Evolutionary conservation across 2,113 vertebrate species (phyloP).

Genomic region (Numida meleagris): DNA sequence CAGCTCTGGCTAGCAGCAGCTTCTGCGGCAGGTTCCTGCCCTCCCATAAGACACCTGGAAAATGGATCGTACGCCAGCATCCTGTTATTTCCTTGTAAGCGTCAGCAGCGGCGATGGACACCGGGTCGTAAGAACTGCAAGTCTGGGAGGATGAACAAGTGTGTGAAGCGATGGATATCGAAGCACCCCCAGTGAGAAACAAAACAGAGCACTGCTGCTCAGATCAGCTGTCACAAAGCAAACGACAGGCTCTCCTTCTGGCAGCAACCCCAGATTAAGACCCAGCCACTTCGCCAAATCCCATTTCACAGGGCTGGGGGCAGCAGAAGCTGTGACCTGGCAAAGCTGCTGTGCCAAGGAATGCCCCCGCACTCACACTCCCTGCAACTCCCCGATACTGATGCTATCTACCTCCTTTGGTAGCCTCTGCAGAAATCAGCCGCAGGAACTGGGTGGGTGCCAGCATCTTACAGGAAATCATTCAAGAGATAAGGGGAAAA

Average conservation of each 20-base stretch:
- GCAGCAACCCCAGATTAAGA: not conserved
- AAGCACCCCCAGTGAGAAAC: not conserved
- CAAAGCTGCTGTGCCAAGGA: not conserved
- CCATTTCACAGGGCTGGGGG: rapidly evolving
- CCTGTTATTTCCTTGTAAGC: not conserved
- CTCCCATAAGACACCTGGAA: not conserved
- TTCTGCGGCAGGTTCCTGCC: not conserved
- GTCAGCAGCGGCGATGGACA: not conserved
- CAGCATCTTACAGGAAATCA: not conserved
- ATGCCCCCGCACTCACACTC: rapidly evolving
- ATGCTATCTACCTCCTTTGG: not conserved
- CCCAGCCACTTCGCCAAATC: not conserved
- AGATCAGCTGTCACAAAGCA: not conserved
- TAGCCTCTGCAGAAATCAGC: too few relatives aligned
- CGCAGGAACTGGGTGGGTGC: not conserved
- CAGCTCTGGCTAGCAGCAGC: not conserved
- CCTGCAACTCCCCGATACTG: rapidly evolving
- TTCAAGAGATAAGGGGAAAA: not conserved
- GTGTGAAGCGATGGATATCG: rapidly evolving
- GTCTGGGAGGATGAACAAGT: not conserved
- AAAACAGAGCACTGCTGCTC: not conserved
- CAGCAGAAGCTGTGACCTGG: not conserved
- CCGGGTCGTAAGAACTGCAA: not conserved
- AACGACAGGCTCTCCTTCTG: rapidly evolving
- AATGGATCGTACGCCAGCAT: not conserved